These are phyloP conservation scores for Dinothrombium tinctorium DNA, from an alignment of 1,140 invertebrate genomes.

Conservation along the genomic window DNA sequence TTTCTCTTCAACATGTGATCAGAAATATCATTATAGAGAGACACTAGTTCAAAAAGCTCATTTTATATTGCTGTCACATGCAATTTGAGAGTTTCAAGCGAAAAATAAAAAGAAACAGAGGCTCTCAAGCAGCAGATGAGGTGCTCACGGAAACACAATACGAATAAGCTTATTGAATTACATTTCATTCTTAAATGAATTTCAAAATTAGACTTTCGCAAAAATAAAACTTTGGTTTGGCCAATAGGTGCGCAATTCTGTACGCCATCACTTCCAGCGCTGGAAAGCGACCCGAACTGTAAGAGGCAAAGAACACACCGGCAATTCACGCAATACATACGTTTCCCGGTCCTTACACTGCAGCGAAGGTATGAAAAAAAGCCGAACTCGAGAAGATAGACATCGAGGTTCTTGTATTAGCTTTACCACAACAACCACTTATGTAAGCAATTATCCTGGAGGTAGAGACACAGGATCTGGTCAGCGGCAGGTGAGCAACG, in stretches of 20 bases:
- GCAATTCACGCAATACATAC: conserved; percentile 6
- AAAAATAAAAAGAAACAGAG: no score
- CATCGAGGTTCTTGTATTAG: conserved; percentile 10
- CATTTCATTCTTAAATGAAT: no score
- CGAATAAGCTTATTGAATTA: no score
- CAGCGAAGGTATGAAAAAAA: conserved; percentile 1
- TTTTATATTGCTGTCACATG: no score
- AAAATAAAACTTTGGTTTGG: conserved; percentile 34
- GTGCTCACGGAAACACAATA: no score
- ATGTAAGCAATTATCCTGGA: conserved; percentile 3
- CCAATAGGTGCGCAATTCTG: conserved; percentile 66
- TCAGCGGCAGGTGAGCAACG: no score
- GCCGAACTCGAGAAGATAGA: conserved; percentile 4
- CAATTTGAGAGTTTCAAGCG: no score
- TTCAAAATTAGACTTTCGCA: background rate
- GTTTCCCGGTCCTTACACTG: conserved; percentile 7
- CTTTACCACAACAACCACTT: conserved; percentile 12
- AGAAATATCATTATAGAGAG: no score
- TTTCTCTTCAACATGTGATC: no score
- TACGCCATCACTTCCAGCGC: conserved; percentile 48
- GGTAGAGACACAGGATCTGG: no score
- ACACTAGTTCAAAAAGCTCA: no score
- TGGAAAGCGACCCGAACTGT: conserved; percentile 35
- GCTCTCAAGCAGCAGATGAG: no score
- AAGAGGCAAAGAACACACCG: conserved; percentile 5